Conservation (phyloP, 1,140 invertebrate genomes). For the Papilio dardanus region DNA sequence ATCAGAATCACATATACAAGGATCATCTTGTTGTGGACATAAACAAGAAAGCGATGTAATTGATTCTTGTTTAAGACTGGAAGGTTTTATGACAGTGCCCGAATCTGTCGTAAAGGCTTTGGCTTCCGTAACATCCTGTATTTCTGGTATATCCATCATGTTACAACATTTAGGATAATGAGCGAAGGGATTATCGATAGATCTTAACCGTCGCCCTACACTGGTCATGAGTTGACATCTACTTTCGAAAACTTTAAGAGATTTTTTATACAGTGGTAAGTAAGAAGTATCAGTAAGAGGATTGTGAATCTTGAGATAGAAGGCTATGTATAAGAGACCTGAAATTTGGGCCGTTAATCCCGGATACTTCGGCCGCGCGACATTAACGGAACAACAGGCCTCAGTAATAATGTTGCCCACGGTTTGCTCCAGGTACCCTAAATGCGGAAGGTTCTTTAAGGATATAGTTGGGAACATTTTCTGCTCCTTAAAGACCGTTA, state of each 20-base stretch:
- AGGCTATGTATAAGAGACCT: slow-evolving; percentile 80
- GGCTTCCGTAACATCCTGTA: not conserved
- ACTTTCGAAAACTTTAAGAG: slow-evolving; percentile 64
- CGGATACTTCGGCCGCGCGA: slow-evolving; percentile 82
- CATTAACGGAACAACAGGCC: slow-evolving; percentile 78
- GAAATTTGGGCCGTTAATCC: slow-evolving; percentile 78
- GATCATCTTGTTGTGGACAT: too few species aligned
- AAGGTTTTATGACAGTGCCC: slow-evolving; percentile 43
- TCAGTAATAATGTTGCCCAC: slow-evolving; percentile 77
- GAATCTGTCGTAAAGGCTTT: slow-evolving; percentile 36
- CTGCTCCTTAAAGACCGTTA: slow-evolving; percentile 71
- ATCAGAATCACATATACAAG: slow-evolving; percentile 9
- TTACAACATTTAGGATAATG: slow-evolving; percentile 69
- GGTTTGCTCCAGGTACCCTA: slow-evolving; percentile 84
- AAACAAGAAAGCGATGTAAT: slow-evolving; percentile 19
- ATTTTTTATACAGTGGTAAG: slow-evolving; percentile 64
- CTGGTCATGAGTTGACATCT: slow-evolving; percentile 67
- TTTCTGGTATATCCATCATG: slow-evolving; percentile 15
- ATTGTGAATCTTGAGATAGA: slow-evolving; percentile 83
- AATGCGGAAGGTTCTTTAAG: slow-evolving; percentile 76
- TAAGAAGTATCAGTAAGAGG: slow-evolving; percentile 49
- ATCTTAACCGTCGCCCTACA: slow-evolving; percentile 69
- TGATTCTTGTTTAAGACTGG: slow-evolving; percentile 40
- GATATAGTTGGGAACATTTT: slow-evolving; percentile 66
- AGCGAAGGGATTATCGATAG: slow-evolving; percentile 75